A percentile compares a stretch with the other conserved stretches of the same genome.
Evolutionary conservation across 2,113 vertebrate species (phyloP).

Genomic region (Platichthys flesus): DNA sequence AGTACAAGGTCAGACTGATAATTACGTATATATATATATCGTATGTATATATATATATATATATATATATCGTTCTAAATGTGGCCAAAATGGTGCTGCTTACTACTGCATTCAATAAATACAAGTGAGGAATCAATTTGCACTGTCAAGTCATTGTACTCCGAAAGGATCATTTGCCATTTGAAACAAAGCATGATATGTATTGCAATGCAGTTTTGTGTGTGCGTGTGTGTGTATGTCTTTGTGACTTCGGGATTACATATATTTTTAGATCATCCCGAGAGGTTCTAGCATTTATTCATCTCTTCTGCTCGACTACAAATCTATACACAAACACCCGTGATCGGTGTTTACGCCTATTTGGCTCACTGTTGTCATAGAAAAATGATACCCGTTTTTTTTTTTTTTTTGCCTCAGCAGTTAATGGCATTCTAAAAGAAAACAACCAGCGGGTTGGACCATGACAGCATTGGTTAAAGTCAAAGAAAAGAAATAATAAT

Average conservation of each 20-base stretch:
- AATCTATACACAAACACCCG: constrained; percentile 72
- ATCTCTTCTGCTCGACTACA: constrained; percentile 67
- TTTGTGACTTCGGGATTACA: constrained; percentile 61
- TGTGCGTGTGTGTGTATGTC: constrained; percentile 34
- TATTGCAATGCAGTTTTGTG: constrained; percentile 55
- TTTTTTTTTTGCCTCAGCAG: constrained; percentile 58
- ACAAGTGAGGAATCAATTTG: constrained; percentile 58
- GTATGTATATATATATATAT: constrained; percentile 26
- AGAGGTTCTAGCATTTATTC: constrained; percentile 65
- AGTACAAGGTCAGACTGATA: constrained; percentile 49
- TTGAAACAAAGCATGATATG: constrained; percentile 62
- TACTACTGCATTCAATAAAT: constrained; percentile 73
- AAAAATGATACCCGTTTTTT: constrained; percentile 77
- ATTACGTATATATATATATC: constrained; percentile 20
- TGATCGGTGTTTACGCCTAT: constrained; percentile 69
- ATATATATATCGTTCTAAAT: neutral
- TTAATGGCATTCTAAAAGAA: constrained; percentile 41
- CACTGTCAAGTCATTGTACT: constrained; percentile 61
- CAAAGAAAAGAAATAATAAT: neutral
- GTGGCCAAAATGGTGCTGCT: constrained; percentile 53
- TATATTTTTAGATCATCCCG: constrained; percentile 72
- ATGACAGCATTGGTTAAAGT: constrained; percentile 38
- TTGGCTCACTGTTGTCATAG: constrained; percentile 69
- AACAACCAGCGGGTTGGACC: constrained; percentile 53
- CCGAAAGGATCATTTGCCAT: constrained; percentile 55